Percentiles rank a stretch among this genome's conserved stretches.
Conservation (phyloP, 2,888 invertebrate genomes). For the Sinotaia quadrata region DNA sequence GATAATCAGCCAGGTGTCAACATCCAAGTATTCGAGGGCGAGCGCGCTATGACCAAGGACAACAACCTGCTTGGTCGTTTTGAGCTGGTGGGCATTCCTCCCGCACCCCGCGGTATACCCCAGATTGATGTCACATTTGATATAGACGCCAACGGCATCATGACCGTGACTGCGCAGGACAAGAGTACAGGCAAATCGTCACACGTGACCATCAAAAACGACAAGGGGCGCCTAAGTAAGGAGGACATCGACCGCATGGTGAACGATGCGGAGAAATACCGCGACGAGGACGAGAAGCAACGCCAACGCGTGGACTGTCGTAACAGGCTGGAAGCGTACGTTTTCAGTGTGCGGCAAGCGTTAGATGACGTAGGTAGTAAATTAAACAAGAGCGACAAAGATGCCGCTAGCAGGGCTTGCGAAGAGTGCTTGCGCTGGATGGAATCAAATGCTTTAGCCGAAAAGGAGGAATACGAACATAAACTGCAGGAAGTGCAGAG, state of each 20-base stretch:
- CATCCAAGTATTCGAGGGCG: slow-evolving; percentile 86
- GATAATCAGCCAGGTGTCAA: slow-evolving; percentile 81
- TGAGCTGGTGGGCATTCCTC: slow-evolving; percentile 64
- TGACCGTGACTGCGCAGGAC: slow-evolving; percentile 76
- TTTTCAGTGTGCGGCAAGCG: slow-evolving; percentile 74
- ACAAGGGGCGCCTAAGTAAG: slow-evolving; percentile 87
- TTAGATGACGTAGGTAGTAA: slow-evolving; percentile 75
- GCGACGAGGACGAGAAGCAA: slow-evolving; percentile 66
- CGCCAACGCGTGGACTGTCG: slow-evolving; percentile 56
- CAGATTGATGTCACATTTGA: slow-evolving; percentile 80
- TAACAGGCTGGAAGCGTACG: slow-evolving; percentile 61
- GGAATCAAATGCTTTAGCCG: slow-evolving; percentile 84
- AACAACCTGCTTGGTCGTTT: slow-evolving; percentile 78
- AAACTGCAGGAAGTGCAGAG: slow-evolving; percentile 83
- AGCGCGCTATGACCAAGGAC: slow-evolving; percentile 95
- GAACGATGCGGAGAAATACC: slow-evolving; percentile 64
- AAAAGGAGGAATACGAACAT: slow-evolving; percentile 82
- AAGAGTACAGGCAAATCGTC: slow-evolving; percentile 85
- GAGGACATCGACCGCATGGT: slow-evolving; percentile 86
- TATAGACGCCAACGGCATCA: slow-evolving; percentile 89
- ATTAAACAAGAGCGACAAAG: slow-evolving; percentile 80
- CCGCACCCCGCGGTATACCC: slow-evolving; percentile 64
- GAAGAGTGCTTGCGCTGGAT: slow-evolving; percentile 84
- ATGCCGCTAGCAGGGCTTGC: slow-evolving; percentile 75
- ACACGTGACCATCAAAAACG: slow-evolving; percentile 88